Evolutionary conservation across 2,113 vertebrate species (phyloP), one percentile per base, ranked within the genome.

Genomic region (Fregetta grallaria): DNA sequence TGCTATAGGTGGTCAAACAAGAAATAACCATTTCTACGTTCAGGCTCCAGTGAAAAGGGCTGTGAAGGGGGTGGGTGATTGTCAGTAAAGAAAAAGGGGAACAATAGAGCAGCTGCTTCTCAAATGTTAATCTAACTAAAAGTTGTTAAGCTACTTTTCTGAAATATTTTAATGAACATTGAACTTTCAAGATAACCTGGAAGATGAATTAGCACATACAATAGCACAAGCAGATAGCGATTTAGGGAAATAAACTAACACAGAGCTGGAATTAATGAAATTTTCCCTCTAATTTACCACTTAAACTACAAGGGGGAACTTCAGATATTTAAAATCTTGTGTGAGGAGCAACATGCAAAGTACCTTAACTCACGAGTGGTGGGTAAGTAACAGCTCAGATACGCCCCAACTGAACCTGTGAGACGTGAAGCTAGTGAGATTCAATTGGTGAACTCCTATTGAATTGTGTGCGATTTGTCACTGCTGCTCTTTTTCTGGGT

Each of bases 371-470:
- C 2, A 0, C 0, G 18, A 78, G 52, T 21, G 17, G 14, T 2
- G 11, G 88, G 90, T 90, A 11, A 94, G 94, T 89, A 66, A 23
- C 17, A 19, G n/a, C 52, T 14, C 5, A 67, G 83, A 21, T 30
- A 11, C 4, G 15, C 53, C 18, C 4, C 14, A 5, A 3, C 12
- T 40, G 36, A 58, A 12, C 5, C 38, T 47, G 40, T 38, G 9
- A 61, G n/a, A 9, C 5, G 7, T 23, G 52, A 25, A 61, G 40
- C 32, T 3, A 15, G 16, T 19, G 52, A 17, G 58, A 38, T 61
- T 49, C 72, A 18, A 0, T 25, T 0, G 8, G 42, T 78, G 74
- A n/a, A 11, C n/a, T 76, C 45, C 23, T 49, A 0, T 18, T 45
- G 65, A 38, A 44, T 42, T 3, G 1, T 20, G 4, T 59, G 63